Base-by-base conservation (phyloP, 1,140 invertebrate species). In the Drosophila obscura region DNA sequence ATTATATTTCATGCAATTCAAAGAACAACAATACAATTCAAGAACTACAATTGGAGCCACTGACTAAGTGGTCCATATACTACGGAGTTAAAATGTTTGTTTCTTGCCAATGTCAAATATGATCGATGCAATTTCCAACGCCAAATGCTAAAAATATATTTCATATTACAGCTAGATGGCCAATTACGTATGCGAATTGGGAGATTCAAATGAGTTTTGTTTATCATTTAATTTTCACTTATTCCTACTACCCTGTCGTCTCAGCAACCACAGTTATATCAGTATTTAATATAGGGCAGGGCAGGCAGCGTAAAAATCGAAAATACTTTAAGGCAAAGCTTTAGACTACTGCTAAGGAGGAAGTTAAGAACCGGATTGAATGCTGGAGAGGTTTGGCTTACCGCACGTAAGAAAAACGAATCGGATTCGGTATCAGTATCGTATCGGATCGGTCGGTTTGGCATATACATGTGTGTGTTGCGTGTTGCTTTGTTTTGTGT, bases 381-480 rank as follows among this genome's bases (percentile, higher is more conserved):
- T 46, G 43, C 53, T 75, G 63, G 55, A 68, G 67, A 68, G 35
- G 51, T 58, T 73, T 75, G 73, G 73, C 73, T 76, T 76, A 76
- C 73, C 73, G 73, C 73, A 76, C 73, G 73, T 65, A 76, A 68
- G 52, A 58, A 67, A 68, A 68, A 67, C 50, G 73, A 75, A 61
- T 61, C 63, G 72, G 39, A 53, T 48, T 46, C 55, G 63, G 31
- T 35, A 45, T 46, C 53, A 50, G 49, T 55, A 24, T 53, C 50
- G 49, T 55, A 24, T 53, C 50, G 13, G 22, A 58, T 74, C 55
- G 41, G 52, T 74, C 53, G 48, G 53, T 60, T 67, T 67, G 62
- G 56, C 72, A 67, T 68, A 66, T 74, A 44, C 60, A 57, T 68
- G 73, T 76, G 73, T 76, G 61, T 74, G 72, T 45, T 79, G 69